Evolutionary conservation across 2,888 invertebrate genomes (phyloP).

Genomic region (Cheilosia impressa): DNA sequence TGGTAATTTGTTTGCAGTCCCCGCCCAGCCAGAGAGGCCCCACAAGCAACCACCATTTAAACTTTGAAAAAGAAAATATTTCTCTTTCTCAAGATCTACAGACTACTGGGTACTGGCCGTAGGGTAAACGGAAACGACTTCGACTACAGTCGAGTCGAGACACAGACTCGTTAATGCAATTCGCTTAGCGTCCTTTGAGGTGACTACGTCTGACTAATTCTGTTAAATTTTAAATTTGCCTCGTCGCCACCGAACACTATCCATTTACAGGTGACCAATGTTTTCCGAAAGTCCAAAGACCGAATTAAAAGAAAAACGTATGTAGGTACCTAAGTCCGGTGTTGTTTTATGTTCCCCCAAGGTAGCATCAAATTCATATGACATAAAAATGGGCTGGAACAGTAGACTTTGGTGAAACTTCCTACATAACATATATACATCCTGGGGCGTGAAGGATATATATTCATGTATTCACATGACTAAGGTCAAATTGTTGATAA

Average conservation of each 20-base stretch:
- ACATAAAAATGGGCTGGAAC: slow-evolving; percentile 47
- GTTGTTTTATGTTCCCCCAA: slow-evolving; percentile 26
- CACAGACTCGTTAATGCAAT: slow-evolving; percentile 22
- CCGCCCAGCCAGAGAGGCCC: not conserved
- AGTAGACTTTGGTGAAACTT: not conserved
- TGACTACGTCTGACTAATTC: slow-evolving; percentile 52
- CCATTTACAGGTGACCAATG: not conserved
- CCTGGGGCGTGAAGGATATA: not conserved
- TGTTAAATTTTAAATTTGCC: slow-evolving; percentile 43
- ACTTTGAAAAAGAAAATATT: slow-evolving; percentile 49
- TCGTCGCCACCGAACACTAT: not conserved
- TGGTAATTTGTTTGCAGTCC: slow-evolving; percentile 70
- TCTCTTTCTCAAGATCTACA: slow-evolving; percentile 40
- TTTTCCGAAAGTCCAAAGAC: not conserved
- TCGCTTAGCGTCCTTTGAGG: slow-evolving; percentile 45
- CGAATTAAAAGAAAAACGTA: not conserved
- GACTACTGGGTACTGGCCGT: not conserved
- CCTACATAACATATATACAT: not conserved
- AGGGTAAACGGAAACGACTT: slow-evolving; percentile 28
- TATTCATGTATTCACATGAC: slow-evolving; percentile 46
- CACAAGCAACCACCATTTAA: slow-evolving; percentile 55
- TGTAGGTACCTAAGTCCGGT: slow-evolving; percentile 13
- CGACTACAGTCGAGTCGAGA: slow-evolving; percentile 7
- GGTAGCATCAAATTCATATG: slow-evolving; percentile 62
- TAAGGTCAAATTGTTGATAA: slow-evolving; percentile 59